Conservation (phyloP, 2,888 invertebrate genomes). For the Drosophila maculinotata region DNA sequence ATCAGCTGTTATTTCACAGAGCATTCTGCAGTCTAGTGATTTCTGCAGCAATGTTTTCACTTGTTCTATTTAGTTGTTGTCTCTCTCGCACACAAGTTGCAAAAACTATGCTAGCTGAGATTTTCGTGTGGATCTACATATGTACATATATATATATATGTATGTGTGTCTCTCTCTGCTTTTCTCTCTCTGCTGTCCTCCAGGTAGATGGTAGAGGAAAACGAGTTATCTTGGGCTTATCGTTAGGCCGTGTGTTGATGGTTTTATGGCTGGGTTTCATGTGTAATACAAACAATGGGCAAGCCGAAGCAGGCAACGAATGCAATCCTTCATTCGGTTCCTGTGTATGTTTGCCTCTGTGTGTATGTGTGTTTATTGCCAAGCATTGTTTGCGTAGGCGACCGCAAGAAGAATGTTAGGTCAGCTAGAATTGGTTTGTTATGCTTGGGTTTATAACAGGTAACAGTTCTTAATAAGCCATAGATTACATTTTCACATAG, state of each 20-base stretch:
- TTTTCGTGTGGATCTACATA: conserved; percentile 5
- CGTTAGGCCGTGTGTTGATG: conserved; percentile 62
- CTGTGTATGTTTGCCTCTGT: not conserved
- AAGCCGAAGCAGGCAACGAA: conserved; percentile 24
- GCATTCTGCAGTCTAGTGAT: not conserved
- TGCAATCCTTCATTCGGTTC: conserved; percentile 58
- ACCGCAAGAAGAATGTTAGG: conserved; percentile 45
- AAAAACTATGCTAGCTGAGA: conserved; percentile 5
- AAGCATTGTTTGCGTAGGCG: conserved; percentile 37
- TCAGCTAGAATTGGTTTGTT: conserved; percentile 23
- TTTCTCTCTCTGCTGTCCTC: not conserved
- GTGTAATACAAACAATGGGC: conserved; percentile 66
- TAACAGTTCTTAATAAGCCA: conserved; percentile 15
- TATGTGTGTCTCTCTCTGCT: conserved; percentile 1
- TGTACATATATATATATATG: conserved; percentile 1
- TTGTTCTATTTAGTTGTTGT: not conserved
- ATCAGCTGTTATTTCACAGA: not conserved
- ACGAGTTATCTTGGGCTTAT: conserved; percentile 71
- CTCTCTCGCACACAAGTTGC: conserved; percentile 30
- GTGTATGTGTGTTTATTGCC: conserved; percentile 14
- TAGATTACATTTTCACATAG: conserved; percentile 47
- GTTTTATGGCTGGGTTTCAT: conserved; percentile 64
- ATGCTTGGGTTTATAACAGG: conserved; percentile 3
- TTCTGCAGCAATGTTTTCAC: not conserved
- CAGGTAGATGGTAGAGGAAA: conserved; percentile 43